phyloP scores from a whole-genome alignment of 2,113 vertebrate species.

The Pterocles burchelli region DNA sequence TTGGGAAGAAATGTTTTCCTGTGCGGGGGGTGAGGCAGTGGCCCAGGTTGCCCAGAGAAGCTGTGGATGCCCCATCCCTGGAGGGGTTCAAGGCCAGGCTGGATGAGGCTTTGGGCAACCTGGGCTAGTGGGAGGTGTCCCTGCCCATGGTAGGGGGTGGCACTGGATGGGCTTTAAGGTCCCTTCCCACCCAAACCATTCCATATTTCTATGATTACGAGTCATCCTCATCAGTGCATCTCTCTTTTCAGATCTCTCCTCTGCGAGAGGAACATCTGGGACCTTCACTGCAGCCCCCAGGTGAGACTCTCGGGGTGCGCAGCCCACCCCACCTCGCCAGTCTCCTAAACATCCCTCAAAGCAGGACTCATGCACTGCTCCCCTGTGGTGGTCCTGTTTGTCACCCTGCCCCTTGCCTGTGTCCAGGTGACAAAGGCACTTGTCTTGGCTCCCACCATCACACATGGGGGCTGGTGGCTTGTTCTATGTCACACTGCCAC shows the following conservation, averaged over 20 bases:
- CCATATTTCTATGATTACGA: not conserved
- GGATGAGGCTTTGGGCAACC: too few relatives aligned
- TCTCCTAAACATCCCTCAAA: fast-evolving
- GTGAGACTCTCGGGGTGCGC: slow-evolving; percentile 38
- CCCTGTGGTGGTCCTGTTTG: not conserved
- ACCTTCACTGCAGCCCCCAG: slow-evolving; percentile 3
- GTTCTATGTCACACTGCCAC: not conserved
- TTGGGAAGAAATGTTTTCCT: too few relatives aligned
- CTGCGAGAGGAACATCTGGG: not conserved
- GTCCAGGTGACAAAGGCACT: too few relatives aligned
- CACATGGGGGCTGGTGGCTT: fast-evolving
- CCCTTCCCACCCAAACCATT: too few relatives aligned
- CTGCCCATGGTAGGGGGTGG: too few relatives aligned
- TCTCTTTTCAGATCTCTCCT: slow-evolving; percentile 30
- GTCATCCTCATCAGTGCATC: not conserved
- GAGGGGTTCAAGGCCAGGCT: too few relatives aligned
- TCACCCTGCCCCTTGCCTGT: not conserved
- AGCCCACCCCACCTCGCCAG: fast-evolving
- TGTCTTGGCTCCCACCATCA: not conserved
- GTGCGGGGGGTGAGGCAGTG: too few relatives aligned
- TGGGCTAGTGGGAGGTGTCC: too few relatives aligned
- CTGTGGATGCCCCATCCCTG: too few relatives aligned
- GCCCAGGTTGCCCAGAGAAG: too few relatives aligned
- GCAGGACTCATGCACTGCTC: not conserved
- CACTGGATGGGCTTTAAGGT: too few relatives aligned